phyloP scores from a whole-genome alignment of 2,797 vertebrate genomes.

The Gadopsis bispinosus region DNA sequence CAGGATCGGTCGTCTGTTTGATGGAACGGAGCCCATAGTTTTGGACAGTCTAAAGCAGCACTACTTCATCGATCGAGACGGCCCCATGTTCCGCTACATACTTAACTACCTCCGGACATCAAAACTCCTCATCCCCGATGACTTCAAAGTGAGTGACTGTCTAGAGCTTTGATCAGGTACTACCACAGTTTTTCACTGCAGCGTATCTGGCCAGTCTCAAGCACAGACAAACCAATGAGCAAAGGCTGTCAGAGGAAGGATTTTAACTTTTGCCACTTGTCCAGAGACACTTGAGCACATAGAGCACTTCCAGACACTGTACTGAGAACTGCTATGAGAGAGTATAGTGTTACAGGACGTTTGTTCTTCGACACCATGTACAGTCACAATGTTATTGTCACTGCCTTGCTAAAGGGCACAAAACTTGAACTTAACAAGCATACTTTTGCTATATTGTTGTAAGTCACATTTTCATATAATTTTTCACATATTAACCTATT shows the following conservation, averaged over 20 bases:
- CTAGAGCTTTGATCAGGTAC: constrained; percentile 48
- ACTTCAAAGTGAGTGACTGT: constrained; percentile 93
- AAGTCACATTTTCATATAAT: background rate
- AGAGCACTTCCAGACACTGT: background rate
- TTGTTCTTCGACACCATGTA: background rate
- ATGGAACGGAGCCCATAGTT: constrained; percentile 97
- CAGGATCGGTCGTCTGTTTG: constrained; percentile 96
- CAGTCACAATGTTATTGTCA: background rate
- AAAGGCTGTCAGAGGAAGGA: background rate
- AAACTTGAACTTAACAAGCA: background rate
- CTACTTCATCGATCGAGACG: constrained; percentile 98
- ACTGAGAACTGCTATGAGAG: background rate
- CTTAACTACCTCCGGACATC: constrained; percentile 97
- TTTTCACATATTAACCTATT: background rate
- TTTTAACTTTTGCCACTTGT: background rate
- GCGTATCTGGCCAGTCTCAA: constrained; percentile 12
- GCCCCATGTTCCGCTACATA: constrained; percentile 99
- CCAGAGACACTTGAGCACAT: background rate
- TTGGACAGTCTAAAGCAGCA: constrained; percentile 98
- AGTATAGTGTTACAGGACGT: background rate
- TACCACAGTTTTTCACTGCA: constrained; percentile 13
- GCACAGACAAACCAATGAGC: background rate
- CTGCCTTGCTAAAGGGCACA: background rate
- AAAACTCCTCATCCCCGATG: constrained; percentile 95
- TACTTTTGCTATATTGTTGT: background rate